Evolutionary conservation across 2,888 invertebrate species (phyloP), one percentile per base, ranked within the genome.

Genomic region (Plagodis dolabraria): DNA sequence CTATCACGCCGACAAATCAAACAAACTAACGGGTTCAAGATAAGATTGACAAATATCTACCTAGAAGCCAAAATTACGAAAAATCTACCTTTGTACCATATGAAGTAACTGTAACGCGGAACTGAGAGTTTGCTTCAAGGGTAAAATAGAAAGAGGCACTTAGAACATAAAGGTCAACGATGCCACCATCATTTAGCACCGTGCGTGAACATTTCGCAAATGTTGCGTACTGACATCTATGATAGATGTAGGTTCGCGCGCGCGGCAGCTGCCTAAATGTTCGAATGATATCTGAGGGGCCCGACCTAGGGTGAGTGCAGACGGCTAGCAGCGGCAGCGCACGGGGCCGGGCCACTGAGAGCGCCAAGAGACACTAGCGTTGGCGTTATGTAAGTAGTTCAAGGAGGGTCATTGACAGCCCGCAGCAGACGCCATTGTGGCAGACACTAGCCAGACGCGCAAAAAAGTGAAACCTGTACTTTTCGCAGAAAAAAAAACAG

Each of bases 381-480:
- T 47, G 8, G 71, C 70, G 80, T 86, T 86, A 87, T 80, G 82
- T 85, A 89, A 89, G 76, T 90, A 82, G 90, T 90, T 89, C 92
- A 92, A 92, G 92, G 92, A 80, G 76, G 91, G 87, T 89, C 90
- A 78, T 82, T 86, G 90, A 69, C 69, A 47, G 62, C 49, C 49
- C 54, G 80, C 89, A 76, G 76, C 79, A 73, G 80, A 79, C 86
- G 76, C 77, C 82, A 83, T 82, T 77, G 78, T 75, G 82, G 77
- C 87, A 91, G 90, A 91, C 91, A 76, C 76, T 72, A 76, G 79
- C 88, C 87, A 92, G 92, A 91, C 92, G 82, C 76, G 74, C 89
- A 92, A 92, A 91, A 91, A 92, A 90, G 87, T 87, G 87, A 90
- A 91, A 90, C 87, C 82, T 79, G 80, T 77, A 80, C 77, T 87